These are phyloP conservation scores for Platycnemis pennipes DNA, from an alignment of 2,888 invertebrate species.

Conservation along the genomic window DNA sequence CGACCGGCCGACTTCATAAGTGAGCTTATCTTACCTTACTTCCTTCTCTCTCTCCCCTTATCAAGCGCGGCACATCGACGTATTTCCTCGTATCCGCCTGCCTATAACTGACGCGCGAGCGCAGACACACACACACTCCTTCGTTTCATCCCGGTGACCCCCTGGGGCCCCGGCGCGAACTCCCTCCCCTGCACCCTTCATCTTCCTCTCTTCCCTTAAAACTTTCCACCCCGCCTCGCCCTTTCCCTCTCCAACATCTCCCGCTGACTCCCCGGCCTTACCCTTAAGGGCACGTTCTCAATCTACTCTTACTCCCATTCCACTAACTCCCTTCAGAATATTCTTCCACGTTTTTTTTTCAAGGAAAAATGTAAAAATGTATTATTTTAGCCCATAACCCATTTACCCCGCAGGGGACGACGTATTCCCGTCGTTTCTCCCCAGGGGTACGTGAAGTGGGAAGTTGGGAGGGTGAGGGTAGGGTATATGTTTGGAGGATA, in stretches of 20 bases:
- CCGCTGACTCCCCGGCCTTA: neutral
- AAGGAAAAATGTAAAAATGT: neutral
- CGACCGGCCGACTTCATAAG: neutral
- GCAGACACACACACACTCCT: neutral
- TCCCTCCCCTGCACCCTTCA: neutral
- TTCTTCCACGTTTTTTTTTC: neutral
- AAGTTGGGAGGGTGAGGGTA: too few species aligned
- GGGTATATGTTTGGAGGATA: too few species aligned
- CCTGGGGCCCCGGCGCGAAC: slow-evolving; percentile 19
- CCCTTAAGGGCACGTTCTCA: neutral
- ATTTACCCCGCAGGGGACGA: too few species aligned
- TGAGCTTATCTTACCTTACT: too few species aligned
- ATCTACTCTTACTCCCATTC: neutral
- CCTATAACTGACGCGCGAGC: too few species aligned
- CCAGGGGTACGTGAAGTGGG: too few species aligned
- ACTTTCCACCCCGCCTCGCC: neutral
- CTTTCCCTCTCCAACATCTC: neutral
- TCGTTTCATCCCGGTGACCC: neutral
- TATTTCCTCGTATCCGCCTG: slow-evolving; percentile 34
- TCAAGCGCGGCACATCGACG: slow-evolving; percentile 16
- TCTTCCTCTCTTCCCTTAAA: neutral
- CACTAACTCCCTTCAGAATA: neutral
- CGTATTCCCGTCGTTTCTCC: too few species aligned
- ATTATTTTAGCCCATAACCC: too few species aligned
- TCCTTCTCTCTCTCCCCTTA: slow-evolving; percentile 17